Evolutionary conservation across 1,140 invertebrate species (phyloP).

Genomic region (Oryctes rhinoceros): DNA sequence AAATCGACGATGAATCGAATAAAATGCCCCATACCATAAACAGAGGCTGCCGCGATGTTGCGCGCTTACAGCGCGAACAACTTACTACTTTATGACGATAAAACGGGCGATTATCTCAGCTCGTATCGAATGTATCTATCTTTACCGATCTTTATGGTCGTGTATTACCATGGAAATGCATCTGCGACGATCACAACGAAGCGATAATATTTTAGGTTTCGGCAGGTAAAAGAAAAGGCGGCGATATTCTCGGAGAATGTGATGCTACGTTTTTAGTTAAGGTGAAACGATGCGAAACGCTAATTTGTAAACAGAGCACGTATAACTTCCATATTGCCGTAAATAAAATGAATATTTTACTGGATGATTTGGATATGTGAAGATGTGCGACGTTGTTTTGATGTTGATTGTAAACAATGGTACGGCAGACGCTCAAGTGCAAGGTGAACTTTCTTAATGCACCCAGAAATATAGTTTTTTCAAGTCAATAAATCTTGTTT

Average conservation of each 20-base stretch:
- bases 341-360: no score
- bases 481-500: no score
- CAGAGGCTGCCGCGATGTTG: background rate
- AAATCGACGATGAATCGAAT: conserved; percentile 21
- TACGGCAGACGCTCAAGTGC: no score
- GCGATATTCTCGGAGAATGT: background rate
- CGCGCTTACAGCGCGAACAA: background rate
- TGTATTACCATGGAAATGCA: conserved; percentile 10
- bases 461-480: no score
- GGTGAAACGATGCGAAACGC: no score
- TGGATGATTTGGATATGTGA: no score
- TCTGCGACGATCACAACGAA: background rate
- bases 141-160: background rate
- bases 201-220: background rate
- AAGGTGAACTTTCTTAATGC: no score
- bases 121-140: conserved; percentile 2
- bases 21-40: conserved; percentile 12
- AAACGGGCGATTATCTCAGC: background rate
- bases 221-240: background rate
- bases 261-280: no score
- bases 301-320: no score
- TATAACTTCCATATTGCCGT: no score
- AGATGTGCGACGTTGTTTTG: no score
- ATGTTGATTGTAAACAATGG: no score
- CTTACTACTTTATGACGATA: conserved; percentile 10